Evolutionary conservation across 2,113 vertebrate genomes (phyloP), one percentile per base, ranked within the genome.

Genomic region (Gadus chalcogrammus): DNA sequence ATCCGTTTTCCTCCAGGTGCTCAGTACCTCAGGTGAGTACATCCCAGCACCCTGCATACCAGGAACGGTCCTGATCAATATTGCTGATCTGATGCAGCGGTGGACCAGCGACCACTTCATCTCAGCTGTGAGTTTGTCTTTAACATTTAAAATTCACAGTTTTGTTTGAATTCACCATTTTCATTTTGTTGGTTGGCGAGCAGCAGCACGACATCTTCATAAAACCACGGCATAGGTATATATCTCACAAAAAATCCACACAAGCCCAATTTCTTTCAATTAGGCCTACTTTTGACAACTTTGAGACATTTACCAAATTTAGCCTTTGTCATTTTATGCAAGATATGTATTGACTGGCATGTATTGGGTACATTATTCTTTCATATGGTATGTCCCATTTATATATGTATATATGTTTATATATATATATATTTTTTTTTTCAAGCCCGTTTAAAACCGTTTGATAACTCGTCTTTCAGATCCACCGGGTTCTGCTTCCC

Each of bases 21-120:
- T 68, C n/a, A 79, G 15, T 5, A 82, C 76, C 5, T 82, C 90
- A 9, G 90, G 89, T 1, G 80, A 91, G 5, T 93, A 75, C 73
- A 61, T 91, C 65, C 18, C 58, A 11, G 88, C 69, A 11, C 87
- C 90, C 17, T 6, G 9, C 13, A 62, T 92, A 58, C 84, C 90
- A 15, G 91, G 87, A 27, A 84, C 88, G 0, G 84, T 91, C 48
- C 80, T 93, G 15, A 16, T 93, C 31, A 93, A 93, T 65, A 80
- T 92, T 4, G 92, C 88, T 3, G 91, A 93, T 71, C n/a, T 93
- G 70, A 88, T 93, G 91, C 92, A 93, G 85, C 82, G 91, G 55
- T 93, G 92, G 93, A 93, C 91, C 28, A 81, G 77, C 8, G 88
- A 93, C 15, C 15, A 24, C 16, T 89, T 91, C 8, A 20, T 92